These are phyloP conservation scores for Hemibagrus guttatus DNA, from an alignment of 2,797 vertebrate species.

Conservation along the genomic window DNA sequence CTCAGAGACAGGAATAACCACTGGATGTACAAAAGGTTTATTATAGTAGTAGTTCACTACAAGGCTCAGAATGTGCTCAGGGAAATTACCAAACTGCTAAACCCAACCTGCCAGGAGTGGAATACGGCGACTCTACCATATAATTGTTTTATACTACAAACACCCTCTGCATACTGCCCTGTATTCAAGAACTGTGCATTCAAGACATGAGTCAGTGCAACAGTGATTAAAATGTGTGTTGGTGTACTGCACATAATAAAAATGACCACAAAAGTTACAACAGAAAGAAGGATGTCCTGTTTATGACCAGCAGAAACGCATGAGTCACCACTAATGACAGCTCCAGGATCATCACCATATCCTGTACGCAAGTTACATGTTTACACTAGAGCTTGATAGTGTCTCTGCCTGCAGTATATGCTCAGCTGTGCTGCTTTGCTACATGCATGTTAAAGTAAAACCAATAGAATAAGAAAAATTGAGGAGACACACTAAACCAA, in stretches of 20 bases:
- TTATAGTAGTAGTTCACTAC: not conserved
- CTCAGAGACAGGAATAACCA: not conserved
- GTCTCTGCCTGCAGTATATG: not conserved
- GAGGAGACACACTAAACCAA: not conserved
- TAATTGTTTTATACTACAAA: too few species aligned
- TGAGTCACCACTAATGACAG: constrained; percentile 28
- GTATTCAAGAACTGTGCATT: not conserved
- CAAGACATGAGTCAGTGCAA: not conserved
- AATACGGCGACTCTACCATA: not conserved
- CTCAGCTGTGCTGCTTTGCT: not conserved
- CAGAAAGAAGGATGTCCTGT: constrained; percentile 9
- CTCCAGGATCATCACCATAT: not conserved
- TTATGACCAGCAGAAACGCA: constrained; percentile 10
- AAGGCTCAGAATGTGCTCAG: not conserved
- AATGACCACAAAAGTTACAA: not conserved
- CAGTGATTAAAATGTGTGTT: not conserved
- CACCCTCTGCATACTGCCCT: not conserved
- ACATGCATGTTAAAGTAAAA: not conserved
- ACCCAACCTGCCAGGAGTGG: not conserved
- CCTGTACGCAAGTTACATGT: not conserved
- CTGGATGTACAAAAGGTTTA: too few species aligned
- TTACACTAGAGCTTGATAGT: not conserved
- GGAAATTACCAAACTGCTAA: not conserved
- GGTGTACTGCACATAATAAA: not conserved
- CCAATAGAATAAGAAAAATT: not conserved